Evolutionary conservation across 1,140 invertebrate genomes (phyloP).

Genomic region (Temnothorax longispinosus): DNA sequence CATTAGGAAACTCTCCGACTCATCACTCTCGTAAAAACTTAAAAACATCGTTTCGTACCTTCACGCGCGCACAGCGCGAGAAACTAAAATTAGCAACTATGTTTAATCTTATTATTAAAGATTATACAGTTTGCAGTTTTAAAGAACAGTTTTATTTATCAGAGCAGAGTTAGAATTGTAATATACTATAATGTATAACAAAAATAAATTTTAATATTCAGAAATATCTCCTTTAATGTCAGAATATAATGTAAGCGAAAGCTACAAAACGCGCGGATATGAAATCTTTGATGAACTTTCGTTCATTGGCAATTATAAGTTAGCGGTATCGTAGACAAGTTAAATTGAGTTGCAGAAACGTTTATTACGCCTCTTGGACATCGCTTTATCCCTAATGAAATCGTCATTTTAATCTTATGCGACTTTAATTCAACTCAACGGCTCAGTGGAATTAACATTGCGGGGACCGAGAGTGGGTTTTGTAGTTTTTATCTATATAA

Average conservation of each 20-base stretch:
- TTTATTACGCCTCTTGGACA: constrained; percentile 15
- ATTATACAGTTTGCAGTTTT: background rate
- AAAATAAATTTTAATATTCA: background rate
- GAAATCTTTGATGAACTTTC: constrained; percentile 1
- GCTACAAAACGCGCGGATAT: background rate
- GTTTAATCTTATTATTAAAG: background rate
- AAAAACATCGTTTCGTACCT: background rate
- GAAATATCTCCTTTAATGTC: background rate
- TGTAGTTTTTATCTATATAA: background rate
- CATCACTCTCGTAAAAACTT: background rate
- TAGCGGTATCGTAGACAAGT: background rate
- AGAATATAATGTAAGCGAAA: background rate
- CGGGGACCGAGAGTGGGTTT: background rate
- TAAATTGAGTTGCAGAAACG: constrained; percentile 10
- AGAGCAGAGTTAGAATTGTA: background rate
- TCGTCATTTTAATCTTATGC: constrained; percentile 63
- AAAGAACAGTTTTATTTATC: background rate
- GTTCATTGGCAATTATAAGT: constrained; percentile 25
- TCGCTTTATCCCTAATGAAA: constrained; percentile 49
- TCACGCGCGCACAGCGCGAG: background rate
- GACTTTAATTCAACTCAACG: constrained; percentile 2
- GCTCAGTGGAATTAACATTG: background rate
- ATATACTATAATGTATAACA: background rate
- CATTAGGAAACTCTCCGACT: background rate
- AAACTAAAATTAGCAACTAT: background rate